These are phyloP conservation scores for Thomomys bottae DNA, from an alignment of 2,113 vertebrate genomes.

Conservation along the genomic window DNA sequence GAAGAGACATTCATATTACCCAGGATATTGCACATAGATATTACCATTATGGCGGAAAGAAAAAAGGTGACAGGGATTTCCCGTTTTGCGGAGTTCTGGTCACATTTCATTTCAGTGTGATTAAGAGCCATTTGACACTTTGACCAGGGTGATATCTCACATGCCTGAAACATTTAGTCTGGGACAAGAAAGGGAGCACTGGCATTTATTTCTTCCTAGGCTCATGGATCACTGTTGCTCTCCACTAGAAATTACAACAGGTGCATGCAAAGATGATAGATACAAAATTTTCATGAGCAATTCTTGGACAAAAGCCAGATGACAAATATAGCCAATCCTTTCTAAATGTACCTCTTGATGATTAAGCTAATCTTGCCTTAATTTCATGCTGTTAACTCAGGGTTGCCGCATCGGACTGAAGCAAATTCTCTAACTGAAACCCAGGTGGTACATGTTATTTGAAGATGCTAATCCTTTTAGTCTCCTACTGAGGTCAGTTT, in stretches of 20 bases:
- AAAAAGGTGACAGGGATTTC: constrained; percentile 75
- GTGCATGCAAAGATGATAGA: not conserved
- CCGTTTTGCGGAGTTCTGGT: constrained; percentile 64
- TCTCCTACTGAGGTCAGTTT: not conserved
- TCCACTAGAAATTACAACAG: not conserved
- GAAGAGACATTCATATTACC: constrained; percentile 81
- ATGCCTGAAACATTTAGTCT: constrained; percentile 19
- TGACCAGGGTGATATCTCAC: constrained; percentile 73
- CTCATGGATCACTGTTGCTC: not conserved
- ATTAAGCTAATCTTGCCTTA: not conserved
- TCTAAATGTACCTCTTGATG: not conserved
- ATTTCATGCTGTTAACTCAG: not conserved
- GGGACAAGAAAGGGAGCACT: constrained; percentile 10
- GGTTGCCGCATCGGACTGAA: not conserved
- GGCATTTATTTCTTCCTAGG: constrained; percentile 23
- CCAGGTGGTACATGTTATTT: not conserved
- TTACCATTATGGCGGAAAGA: constrained; percentile 76
- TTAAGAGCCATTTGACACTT: constrained; percentile 78
- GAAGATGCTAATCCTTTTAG: not conserved
- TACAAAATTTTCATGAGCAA: constrained; percentile 26
- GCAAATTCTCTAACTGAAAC: not conserved
- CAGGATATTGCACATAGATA: constrained; percentile 72
- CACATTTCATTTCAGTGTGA: constrained; percentile 78
- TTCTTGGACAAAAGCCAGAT: not conserved
- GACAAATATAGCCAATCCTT: not conserved